Evolutionary conservation across 2,888 invertebrate genomes (phyloP).

Genomic region (Cerastis rubricosa): DNA sequence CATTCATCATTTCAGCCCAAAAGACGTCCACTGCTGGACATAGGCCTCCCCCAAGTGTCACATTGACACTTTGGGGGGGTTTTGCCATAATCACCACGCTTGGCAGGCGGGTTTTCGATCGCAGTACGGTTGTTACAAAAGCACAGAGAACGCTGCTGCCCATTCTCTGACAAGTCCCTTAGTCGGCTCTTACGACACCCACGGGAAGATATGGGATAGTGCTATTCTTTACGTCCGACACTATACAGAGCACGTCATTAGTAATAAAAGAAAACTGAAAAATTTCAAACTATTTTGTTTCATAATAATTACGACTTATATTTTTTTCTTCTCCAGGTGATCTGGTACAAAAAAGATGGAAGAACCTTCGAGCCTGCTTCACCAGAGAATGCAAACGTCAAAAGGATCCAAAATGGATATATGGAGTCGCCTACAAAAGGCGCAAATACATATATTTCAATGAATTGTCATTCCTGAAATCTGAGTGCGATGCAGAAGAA

Average conservation of each 20-base stretch:
- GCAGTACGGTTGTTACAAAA: no score
- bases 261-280: not conserved
- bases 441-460: conserved; percentile 42
- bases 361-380: conserved; percentile 42
- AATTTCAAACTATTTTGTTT: not conserved
- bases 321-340: conserved; percentile 27
- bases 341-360: conserved; percentile 31
- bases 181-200: no score
- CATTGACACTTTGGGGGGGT: no score
- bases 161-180: no score
- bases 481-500: conserved; percentile 6
- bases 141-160: no score
- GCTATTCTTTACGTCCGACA: no score
- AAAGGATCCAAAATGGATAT: conserved; percentile 45
- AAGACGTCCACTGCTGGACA: no score
- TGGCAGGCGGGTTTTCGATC: no score
- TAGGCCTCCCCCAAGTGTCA: no score
- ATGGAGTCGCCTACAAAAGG: conserved; percentile 43
- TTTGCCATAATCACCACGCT: no score
- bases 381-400: conserved; percentile 35
- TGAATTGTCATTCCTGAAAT: conserved; percentile 22
- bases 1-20: no score
- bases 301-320: not conserved
- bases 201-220: no score
- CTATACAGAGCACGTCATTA: not conserved